phyloP scores from a whole-genome alignment of 2,797 vertebrate species.

The Amphiprion clarkii region DNA sequence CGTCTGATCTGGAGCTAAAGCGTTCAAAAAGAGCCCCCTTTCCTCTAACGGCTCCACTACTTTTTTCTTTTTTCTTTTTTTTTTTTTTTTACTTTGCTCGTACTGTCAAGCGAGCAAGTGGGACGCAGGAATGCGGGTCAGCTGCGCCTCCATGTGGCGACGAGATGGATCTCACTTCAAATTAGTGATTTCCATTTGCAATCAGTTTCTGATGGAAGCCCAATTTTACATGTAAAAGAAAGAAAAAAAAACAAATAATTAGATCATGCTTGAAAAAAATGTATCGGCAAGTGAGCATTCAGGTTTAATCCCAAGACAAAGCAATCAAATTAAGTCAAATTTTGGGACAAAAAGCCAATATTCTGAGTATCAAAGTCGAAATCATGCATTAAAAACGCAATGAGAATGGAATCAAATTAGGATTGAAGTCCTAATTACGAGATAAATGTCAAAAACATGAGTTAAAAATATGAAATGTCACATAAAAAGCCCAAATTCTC shows the following conservation, averaged over 20 bases:
- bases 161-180: not conserved
- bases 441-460: not conserved
- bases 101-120: constrained; percentile 18
- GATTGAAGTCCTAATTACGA: not conserved
- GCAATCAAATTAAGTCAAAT: no score
- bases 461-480: not conserved
- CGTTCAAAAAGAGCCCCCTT: constrained; percentile 63
- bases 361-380: not conserved
- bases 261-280: no score
- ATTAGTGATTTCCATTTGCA: no score
- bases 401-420: no score
- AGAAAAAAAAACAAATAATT: not conserved
- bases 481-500: no score
- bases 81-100: constrained; percentile 11
- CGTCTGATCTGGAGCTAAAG: constrained; percentile 77
- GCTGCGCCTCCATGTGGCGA: constrained; percentile 79
- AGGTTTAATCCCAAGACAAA: no score
- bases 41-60: constrained; percentile 49
- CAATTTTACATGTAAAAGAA: not conserved
- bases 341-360: not conserved
- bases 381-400: not conserved
- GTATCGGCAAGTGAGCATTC: no score
- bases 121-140: constrained; percentile 55
- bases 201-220: not conserved
- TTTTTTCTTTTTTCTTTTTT: constrained; percentile 24